Conservation (phyloP, 2,888 invertebrate species). For the Limulus polyphemus region DNA sequence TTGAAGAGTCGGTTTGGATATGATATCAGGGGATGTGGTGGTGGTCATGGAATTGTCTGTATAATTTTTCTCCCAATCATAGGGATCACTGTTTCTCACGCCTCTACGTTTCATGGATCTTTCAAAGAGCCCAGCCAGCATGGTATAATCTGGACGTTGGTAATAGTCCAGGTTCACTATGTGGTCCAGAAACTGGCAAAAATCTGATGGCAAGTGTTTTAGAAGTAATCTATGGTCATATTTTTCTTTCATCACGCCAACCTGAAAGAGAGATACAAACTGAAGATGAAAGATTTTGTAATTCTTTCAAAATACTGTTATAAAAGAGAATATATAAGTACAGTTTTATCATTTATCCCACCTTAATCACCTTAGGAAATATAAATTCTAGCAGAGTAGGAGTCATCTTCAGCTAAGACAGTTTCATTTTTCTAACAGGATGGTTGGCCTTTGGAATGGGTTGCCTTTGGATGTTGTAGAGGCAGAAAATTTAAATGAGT, state of each 20-base stretch:
- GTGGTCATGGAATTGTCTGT: slow-evolving; percentile 31
- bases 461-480: too few species aligned
- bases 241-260: slow-evolving; percentile 92
- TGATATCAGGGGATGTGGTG: slow-evolving; percentile 28
- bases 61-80: slow-evolving; percentile 74
- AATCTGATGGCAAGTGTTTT: slow-evolving; percentile 87
- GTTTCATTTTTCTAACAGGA: too few species aligned
- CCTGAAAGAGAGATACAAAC: slow-evolving; percentile 40
- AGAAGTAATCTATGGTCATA: slow-evolving; percentile 85
- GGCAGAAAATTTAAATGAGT: too few species aligned
- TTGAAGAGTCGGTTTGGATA: slow-evolving; percentile 30
- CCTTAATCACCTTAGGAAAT: too few species aligned
- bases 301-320: too few species aligned
- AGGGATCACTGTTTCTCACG: slow-evolving; percentile 78
- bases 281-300: too few species aligned
- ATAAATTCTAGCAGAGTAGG: too few species aligned
- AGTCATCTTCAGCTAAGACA: too few species aligned
- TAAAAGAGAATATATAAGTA: too few species aligned
- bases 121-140: slow-evolving; percentile 57
- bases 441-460: too few species aligned
- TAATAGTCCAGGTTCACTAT: slow-evolving; percentile 84
- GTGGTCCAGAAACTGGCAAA: slow-evolving; percentile 86
- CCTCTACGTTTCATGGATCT: slow-evolving; percentile 86
- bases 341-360: too few species aligned
- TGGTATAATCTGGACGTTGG: slow-evolving; percentile 85